Evolutionary conservation across 2,888 invertebrate species (phyloP).

Genomic region (Syrphus vitripennis): DNA sequence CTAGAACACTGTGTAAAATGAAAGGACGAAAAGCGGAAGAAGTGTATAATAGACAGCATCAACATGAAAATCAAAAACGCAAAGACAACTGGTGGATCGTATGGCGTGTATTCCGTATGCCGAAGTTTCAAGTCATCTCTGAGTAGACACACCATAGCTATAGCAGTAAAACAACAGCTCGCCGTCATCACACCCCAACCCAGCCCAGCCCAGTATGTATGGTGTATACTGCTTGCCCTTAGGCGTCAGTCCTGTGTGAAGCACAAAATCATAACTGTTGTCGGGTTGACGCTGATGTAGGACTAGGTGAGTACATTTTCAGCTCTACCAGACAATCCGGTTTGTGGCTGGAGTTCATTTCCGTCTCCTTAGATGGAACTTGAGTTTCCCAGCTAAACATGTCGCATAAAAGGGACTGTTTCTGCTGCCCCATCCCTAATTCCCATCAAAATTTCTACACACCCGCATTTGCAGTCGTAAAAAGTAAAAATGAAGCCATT

Average conservation of each 20-base stretch:
- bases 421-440: background rate
- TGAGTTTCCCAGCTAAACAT: slow-evolving; percentile 53
- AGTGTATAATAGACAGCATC: slow-evolving; percentile 65
- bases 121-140: background rate
- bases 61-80: slow-evolving; percentile 68
- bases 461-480: slow-evolving; percentile 33
- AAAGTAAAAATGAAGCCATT: slow-evolving; percentile 42
- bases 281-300: slow-evolving; percentile 69
- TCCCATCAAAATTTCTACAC: background rate
- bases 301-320: slow-evolving; percentile 68
- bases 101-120: background rate
- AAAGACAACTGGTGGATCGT: slow-evolving; percentile 40
- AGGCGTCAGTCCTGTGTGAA: background rate
- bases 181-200: background rate
- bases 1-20: slow-evolving; percentile 22
- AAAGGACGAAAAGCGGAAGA: slow-evolving; percentile 57
- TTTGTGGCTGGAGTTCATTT: slow-evolving; percentile 68
- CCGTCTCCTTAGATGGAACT: slow-evolving; percentile 61
- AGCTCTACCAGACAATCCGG: slow-evolving; percentile 68
- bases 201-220: background rate
- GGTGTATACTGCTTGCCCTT: background rate
- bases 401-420: slow-evolving; percentile 46
- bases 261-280: slow-evolving; percentile 65
- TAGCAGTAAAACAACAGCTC: background rate
- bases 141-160: slow-evolving; percentile 18